phyloP scores from a whole-genome alignment of 2,113 vertebrate species.

The Notarius quadriscutis region DNA sequence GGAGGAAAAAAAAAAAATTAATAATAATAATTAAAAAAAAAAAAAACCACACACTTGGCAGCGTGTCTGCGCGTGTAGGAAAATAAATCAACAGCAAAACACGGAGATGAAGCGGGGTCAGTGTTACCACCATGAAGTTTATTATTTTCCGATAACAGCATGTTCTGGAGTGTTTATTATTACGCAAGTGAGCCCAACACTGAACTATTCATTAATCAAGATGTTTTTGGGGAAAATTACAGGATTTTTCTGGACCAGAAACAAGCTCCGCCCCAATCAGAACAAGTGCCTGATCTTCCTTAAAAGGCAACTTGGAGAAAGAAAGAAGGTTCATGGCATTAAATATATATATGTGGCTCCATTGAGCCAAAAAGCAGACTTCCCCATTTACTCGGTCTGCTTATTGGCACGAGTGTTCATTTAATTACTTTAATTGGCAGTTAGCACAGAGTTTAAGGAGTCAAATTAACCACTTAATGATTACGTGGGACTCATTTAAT shows the following conservation, averaged over 20 bases:
- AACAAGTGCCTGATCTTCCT: too few species aligned
- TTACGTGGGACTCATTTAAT: slow-evolving; percentile 2
- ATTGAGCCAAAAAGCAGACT: background rate
- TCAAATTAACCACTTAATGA: slow-evolving; percentile 30
- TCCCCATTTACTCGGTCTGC: background rate
- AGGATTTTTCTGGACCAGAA: too few species aligned
- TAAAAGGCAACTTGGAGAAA: too few species aligned
- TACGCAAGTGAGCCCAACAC: too few species aligned
- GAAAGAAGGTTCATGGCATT: too few species aligned
- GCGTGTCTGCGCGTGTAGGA: background rate
- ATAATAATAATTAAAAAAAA: too few species aligned
- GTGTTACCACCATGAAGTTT: background rate
- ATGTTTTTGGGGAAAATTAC: too few species aligned
- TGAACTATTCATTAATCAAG: too few species aligned
- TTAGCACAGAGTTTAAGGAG: slow-evolving; percentile 12
- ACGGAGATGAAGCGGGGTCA: background rate
- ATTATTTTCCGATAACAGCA: background rate
- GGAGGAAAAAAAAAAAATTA: too few species aligned
- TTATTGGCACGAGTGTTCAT: background rate
- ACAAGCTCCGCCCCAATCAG: too few species aligned
- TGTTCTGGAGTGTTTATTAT: background rate
- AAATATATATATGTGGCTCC: too few species aligned
- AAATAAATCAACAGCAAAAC: background rate
- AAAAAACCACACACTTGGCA: background rate
- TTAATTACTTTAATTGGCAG: slow-evolving; percentile 24